A percentile compares a stretch with the other conserved stretches of the same genome.
phyloP scores from a whole-genome alignment of 2,113 vertebrate genomes.

The Electrona antarctica region DNA sequence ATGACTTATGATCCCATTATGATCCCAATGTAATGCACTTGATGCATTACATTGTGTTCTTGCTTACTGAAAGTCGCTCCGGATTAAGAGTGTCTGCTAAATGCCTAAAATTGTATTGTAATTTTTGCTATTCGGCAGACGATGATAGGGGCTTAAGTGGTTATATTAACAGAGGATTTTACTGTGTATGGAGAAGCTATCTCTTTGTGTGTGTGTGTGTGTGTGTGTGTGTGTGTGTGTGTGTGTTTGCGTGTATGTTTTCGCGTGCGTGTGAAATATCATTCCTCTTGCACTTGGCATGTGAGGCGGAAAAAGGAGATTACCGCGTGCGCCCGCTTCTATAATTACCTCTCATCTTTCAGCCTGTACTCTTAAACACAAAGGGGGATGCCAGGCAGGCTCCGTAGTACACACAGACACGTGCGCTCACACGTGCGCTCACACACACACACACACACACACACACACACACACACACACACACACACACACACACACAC shows the following conservation, averaged over 20 bases:
- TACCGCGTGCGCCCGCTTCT: conserved; percentile 64
- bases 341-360: conserved; percentile 76
- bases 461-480: not conserved
- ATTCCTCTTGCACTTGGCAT: conserved; percentile 62
- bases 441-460: conserved; percentile 36
- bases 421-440: not conserved
- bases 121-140: too few relatives aligned
- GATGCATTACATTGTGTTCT: too few relatives aligned
- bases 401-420: conserved; percentile 39
- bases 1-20: too few relatives aligned
- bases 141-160: not conserved
- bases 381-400: conserved; percentile 59
- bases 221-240: conserved; percentile 23
- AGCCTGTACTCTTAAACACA: conserved; percentile 64
- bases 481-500: conserved; percentile 35
- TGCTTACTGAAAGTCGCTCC: too few relatives aligned
- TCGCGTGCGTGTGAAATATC: conserved; percentile 49
- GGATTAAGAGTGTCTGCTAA: too few relatives aligned
- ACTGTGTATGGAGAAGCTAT: conserved; percentile 10
- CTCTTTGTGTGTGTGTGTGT: not conserved
- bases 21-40: too few relatives aligned
- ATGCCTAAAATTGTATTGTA: too few relatives aligned
- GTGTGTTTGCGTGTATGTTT: conserved; percentile 15
- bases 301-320: conserved; percentile 71
- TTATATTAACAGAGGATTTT: conserved; percentile 35